These are phyloP conservation scores for Lutjanus campechanus DNA, from an alignment of 2,797 vertebrate species.

Conservation along the genomic window DNA sequence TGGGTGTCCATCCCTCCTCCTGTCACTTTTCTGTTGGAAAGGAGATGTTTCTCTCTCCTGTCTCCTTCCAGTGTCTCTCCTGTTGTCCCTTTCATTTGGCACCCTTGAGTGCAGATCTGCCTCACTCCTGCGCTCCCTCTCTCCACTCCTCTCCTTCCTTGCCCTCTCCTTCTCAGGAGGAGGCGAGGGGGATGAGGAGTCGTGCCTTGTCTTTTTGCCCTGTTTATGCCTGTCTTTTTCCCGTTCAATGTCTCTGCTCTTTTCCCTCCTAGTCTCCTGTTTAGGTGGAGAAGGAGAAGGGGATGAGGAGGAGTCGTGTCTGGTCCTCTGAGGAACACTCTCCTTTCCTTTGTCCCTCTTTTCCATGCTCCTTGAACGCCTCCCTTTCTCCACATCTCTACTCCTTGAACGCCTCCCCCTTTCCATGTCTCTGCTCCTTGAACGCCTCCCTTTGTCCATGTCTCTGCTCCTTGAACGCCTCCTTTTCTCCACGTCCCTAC, in stretches of 20 bases:
- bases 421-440: constrained; percentile 39
- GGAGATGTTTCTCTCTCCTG: constrained; percentile 58
- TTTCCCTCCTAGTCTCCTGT: constrained; percentile 54
- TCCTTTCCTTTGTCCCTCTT: constrained; percentile 55
- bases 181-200: constrained; percentile 68
- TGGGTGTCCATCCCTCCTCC: constrained; percentile 25
- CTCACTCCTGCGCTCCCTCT: constrained; percentile 51
- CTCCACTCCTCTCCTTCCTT: constrained; percentile 57
- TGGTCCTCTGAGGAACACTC: constrained; percentile 48
- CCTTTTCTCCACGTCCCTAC: constrained; percentile 27
- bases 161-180: constrained; percentile 57
- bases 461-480: constrained; percentile 34
- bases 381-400: constrained; percentile 31
- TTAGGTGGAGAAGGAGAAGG: constrained; percentile 65
- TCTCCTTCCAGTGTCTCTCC: constrained; percentile 50
- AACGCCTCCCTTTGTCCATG: constrained; percentile 35
- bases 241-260: constrained; percentile 49
- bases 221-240: constrained; percentile 60
- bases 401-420: constrained; percentile 40
- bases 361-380: constrained; percentile 43
- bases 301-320: constrained; percentile 72
- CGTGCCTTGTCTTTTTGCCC: constrained; percentile 57
- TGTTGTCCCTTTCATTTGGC: constrained; percentile 30
- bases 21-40: constrained; percentile 48
- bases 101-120: constrained; percentile 17